phyloP scores from a whole-genome alignment of 2,797 vertebrate genomes.

The Schizopygopsis pylzovi region DNA sequence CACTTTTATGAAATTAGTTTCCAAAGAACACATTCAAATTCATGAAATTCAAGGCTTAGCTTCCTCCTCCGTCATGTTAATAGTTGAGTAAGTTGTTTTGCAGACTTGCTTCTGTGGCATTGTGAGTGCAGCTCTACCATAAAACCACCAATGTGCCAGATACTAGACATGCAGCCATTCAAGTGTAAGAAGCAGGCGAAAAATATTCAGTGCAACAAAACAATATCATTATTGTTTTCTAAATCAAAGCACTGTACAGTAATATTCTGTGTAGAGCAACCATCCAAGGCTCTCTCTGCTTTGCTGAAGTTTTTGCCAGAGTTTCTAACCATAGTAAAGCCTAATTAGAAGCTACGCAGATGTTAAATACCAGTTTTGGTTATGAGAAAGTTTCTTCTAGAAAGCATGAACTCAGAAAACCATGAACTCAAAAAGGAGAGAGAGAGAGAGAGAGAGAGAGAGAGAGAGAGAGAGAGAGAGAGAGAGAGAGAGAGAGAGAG shows the following conservation, averaged over 20 bases:
- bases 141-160: slow-evolving; percentile 32
- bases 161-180: slow-evolving; percentile 45
- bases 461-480: neutral
- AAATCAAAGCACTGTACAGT: slow-evolving; percentile 58
- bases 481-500: neutral
- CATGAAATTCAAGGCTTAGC: neutral
- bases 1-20: neutral
- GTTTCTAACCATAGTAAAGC: slow-evolving; percentile 65
- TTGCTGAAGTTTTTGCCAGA: slow-evolving; percentile 52
- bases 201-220: slow-evolving; percentile 50
- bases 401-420: slow-evolving; percentile 66
- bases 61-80: neutral
- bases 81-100: slow-evolving; percentile 1
- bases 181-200: slow-evolving; percentile 51
- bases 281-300: slow-evolving; percentile 62
- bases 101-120: slow-evolving; percentile 27
- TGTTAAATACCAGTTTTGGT: slow-evolving; percentile 67
- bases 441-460: neutral
- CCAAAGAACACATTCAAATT: slow-evolving; percentile 10
- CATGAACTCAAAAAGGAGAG: neutral
- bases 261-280: slow-evolving; percentile 62
- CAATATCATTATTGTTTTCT: slow-evolving; percentile 63
- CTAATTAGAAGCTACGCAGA: slow-evolving; percentile 70
- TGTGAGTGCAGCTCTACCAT: slow-evolving; percentile 36
- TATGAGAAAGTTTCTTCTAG: slow-evolving; percentile 68